Conservation (phyloP, 2,888 invertebrate species). For the Dasysyrphus albostriatus region DNA sequence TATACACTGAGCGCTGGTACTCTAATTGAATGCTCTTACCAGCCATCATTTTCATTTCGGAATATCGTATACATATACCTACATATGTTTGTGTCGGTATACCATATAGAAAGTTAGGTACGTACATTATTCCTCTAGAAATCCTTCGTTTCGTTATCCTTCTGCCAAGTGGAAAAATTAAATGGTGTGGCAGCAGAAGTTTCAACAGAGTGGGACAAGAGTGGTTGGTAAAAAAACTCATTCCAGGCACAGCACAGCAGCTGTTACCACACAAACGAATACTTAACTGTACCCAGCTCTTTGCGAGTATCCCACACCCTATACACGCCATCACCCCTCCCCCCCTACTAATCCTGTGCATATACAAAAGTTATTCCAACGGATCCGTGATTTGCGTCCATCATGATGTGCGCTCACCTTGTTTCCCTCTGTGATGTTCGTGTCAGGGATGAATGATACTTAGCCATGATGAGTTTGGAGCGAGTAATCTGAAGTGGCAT, state of each 20-base stretch:
- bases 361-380: constrained; percentile 14
- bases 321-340: not conserved
- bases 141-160: constrained; percentile 38
- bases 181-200: constrained; percentile 30
- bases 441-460: constrained; percentile 63
- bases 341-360: not conserved
- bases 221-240: constrained; percentile 24
- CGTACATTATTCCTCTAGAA: constrained; percentile 5
- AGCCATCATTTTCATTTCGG: constrained; percentile 46
- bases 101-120: not conserved
- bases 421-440: constrained; percentile 52
- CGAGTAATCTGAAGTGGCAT: constrained; percentile 50
- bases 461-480: constrained; percentile 57
- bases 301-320: not conserved
- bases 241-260: constrained; percentile 32
- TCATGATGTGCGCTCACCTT: constrained; percentile 57
- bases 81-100: not conserved
- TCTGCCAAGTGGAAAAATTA: constrained; percentile 53
- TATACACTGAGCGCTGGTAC: not conserved
- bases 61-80: not conserved
- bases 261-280: constrained; percentile 43
- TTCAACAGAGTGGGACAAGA: constrained; percentile 8
- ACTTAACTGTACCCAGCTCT: constrained; percentile 13
- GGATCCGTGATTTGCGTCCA: constrained; percentile 66
- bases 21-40: constrained; percentile 63